Evolutionary conservation across 2,113 vertebrate species (phyloP).

Genomic region (Poecile atricapillus): DNA sequence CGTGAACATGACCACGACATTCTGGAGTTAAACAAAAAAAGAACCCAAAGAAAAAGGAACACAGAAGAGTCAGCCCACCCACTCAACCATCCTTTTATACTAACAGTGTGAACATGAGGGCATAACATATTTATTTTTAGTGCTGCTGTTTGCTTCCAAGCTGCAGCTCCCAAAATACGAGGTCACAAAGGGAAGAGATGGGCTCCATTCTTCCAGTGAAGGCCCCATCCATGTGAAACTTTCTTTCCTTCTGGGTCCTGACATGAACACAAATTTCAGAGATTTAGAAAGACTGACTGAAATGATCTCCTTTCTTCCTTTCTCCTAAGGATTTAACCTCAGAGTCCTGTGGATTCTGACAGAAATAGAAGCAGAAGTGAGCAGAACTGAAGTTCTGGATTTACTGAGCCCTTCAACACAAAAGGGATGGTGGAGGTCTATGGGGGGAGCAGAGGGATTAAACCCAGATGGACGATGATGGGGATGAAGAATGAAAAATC

Average conservation of each 20-base stretch:
- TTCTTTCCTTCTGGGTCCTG: not conserved
- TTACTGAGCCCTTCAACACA: not conserved
- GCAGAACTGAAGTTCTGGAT: not conserved
- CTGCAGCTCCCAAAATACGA: not conserved
- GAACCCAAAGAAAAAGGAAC: not conserved
- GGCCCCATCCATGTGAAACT: not conserved
- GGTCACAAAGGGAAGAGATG: not conserved
- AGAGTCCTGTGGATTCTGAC: not conserved
- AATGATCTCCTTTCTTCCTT: not conserved
- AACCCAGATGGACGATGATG: not conserved
- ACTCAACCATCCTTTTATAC: not conserved
- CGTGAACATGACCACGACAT: not conserved
- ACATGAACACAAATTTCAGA: not conserved
- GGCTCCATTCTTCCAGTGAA: not conserved
- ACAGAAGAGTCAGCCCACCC: not conserved
- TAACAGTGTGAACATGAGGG: not conserved
- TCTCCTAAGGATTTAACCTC: not conserved
- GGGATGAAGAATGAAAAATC: not conserved
- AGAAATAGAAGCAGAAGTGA: not conserved
- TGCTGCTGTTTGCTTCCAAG: not conserved
- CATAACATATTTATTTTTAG: not conserved
- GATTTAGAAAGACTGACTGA: not conserved
- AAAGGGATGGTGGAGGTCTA: not conserved
- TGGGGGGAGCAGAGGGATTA: not conserved
- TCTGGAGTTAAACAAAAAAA: not conserved